Evolutionary conservation across 1,140 invertebrate genomes (phyloP).

Genomic region (Melipona quadrifasciata): DNA sequence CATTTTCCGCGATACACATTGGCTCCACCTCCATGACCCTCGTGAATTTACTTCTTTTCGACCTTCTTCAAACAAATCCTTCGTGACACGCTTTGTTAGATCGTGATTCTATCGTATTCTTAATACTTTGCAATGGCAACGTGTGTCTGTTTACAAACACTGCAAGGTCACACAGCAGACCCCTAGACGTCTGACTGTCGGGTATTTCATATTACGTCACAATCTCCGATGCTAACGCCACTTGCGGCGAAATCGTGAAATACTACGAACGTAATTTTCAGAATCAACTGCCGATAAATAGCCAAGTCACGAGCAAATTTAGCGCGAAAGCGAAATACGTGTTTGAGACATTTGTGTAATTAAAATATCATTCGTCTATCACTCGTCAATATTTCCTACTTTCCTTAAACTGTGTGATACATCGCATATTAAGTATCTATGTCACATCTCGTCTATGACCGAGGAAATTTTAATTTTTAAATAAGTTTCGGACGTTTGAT

Average conservation of each 20-base stretch:
- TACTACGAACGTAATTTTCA: neutral
- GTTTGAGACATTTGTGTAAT: neutral
- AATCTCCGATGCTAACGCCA: constrained; percentile 49
- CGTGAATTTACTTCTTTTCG: neutral
- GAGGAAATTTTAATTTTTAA: neutral
- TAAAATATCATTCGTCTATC: neutral
- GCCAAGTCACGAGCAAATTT: neutral
- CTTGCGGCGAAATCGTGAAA: neutral
- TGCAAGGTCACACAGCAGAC: constrained; percentile 79
- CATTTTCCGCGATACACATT: constrained; percentile 76
- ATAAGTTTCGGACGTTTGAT: neutral
- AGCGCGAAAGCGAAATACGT: too few species aligned
- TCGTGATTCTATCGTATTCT: constrained; percentile 48
- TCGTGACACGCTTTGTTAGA: constrained; percentile 32
- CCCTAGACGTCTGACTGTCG: constrained; percentile 62
- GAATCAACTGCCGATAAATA: neutral
- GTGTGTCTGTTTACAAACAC: constrained; percentile 82
- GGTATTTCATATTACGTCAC: constrained; percentile 72
- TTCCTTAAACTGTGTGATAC: neutral
- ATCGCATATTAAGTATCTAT: neutral
- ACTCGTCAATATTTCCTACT: neutral
- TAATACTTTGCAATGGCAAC: constrained; percentile 70
- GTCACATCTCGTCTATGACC: neutral
- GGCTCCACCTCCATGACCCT: constrained; percentile 75
- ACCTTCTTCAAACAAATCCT: neutral